Evolutionary conservation across 2,113 vertebrate genomes (phyloP), one percentile per base, ranked within the genome.

Genomic region (Serranochromis macrocephalus): DNA sequence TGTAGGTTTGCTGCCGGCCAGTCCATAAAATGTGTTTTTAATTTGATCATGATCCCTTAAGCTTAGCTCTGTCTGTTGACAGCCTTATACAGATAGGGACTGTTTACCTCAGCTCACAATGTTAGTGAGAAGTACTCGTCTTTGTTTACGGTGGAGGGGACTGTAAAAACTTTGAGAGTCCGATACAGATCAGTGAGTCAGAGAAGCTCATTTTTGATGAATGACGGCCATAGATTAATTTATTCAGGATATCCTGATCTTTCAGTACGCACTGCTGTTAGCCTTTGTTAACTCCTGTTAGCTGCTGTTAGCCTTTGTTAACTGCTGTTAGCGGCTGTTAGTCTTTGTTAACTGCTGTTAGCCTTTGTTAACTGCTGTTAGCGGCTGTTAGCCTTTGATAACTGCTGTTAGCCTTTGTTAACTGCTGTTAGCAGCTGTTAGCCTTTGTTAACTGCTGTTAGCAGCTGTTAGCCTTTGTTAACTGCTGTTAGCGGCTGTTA

Each of bases 301-400:
- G 49, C 49, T 0, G 3, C 1, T 0, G 49, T n/a, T 51, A 51
- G 49, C 0, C 17, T n/a, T n/a, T 51, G 49, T 53, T n/a, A 53
- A 6, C 49, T 6, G 0, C 17, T 19, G 31, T 19, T 49, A 9
- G 47, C 47, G 0, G 0, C 0, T 0, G 47, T 49, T 49, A 17
- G 47, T 1, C 2, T 17, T 49, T 51, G 17, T 51, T 51, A 19
- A 1, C 8, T 3, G 0, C 17, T 8, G 16, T 49, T 31, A 31
- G 3, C 49, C 1, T 49, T 19, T 49, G 4, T 49, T n/a, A n/a
- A 2, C 49, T 3, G 0, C 19, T 51, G 49, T n/a, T 51, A 9
- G 47, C 47, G 0, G 0, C 0, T 0, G 47, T 49, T 51, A 19
- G 49, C 1, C 0, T 19, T 51, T 9, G 49, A 19, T 51, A 19